phyloP scores from a whole-genome alignment of 2,113 vertebrate species.

The Polypterus senegalus region DNA sequence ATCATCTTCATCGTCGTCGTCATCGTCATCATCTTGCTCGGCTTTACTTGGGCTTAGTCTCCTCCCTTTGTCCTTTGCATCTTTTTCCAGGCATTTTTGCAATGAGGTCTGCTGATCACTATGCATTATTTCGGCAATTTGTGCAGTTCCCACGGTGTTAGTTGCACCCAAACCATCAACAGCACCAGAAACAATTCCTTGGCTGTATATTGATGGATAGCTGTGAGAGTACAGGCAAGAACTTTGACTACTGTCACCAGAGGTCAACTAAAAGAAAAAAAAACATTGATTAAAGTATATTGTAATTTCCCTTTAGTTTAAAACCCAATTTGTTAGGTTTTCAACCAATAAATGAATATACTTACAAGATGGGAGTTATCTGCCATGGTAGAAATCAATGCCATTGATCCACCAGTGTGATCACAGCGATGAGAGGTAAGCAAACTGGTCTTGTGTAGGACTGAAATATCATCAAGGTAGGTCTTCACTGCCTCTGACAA shows the following conservation, averaged over 20 bases:
- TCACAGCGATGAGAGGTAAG: constrained; percentile 34
- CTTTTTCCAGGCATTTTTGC: too few species aligned
- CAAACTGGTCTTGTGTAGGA: constrained; percentile 65
- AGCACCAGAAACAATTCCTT: constrained; percentile 22
- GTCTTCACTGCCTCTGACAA: constrained; percentile 63
- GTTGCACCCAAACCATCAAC: background rate
- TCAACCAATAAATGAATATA: background rate
- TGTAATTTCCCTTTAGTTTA: background rate
- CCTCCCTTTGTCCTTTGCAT: too few species aligned
- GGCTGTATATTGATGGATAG: constrained; percentile 62
- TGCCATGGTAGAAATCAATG: background rate
- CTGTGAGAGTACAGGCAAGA: constrained; percentile 55
- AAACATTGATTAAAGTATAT: constrained; percentile 1
- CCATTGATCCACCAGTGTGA: constrained; percentile 38
- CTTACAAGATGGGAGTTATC: background rate
- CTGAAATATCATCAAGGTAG: constrained; percentile 76
- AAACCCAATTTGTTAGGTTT: background rate
- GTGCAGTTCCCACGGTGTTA: too few species aligned
- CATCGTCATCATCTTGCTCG: too few species aligned
- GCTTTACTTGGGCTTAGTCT: too few species aligned
- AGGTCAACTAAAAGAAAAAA: constrained; percentile 26
- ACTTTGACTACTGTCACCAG: constrained; percentile 32
- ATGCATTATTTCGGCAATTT: too few species aligned
- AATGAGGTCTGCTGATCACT: too few species aligned
- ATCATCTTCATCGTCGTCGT: too few species aligned